Evolutionary conservation across 1,140 invertebrate genomes (phyloP), one percentile per base, ranked within the genome.

Genomic region (Cydia splendana): DNA sequence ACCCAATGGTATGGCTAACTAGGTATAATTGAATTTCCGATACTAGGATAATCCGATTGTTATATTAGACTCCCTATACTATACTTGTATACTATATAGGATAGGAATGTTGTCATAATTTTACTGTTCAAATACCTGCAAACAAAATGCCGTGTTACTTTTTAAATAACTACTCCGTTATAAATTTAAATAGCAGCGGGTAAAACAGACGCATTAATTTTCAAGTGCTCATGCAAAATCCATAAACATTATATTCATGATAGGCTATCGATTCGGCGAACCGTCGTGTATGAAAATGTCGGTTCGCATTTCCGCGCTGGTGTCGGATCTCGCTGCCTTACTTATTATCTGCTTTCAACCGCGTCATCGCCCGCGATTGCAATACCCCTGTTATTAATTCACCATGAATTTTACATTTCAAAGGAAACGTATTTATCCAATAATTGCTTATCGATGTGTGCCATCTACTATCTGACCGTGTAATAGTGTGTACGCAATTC

Each of bases 361-460:
- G 75, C 79, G 78, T 83, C 79, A 81, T 80, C 76, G 79, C 67
- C 78, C 78, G 51, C 75, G 65, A 81, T 77, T 80, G 79, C 81
- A 76, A 15, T 71, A 28, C 24, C 65, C 38, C 62, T 65, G 76
- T 78, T 82, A 82, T 80, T 82, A 77, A 80, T 80, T 82, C 81
- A 48, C 57, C 75, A 75, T 80, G 77, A 79, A 77, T 80, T 77
- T 71, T 75, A 79, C 75, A 76, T 80, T 77, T 78, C 75, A 62
- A 38, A 38, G 67, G 28, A 45, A 67, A 67, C 65, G 57, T 24
- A 24, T 62, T 62, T 62, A 62, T 62, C 57, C 57, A 62, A 62
- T 62, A 62, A 67, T 67, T 67, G 24, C 30, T 67, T 67, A 67
- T 67, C 65, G 65, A 67, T 67, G 65, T 67, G 20, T 62, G 57